Evolutionary conservation across 2,113 vertebrate genomes (phyloP).

Genomic region (Eudyptes chrysolophus): DNA sequence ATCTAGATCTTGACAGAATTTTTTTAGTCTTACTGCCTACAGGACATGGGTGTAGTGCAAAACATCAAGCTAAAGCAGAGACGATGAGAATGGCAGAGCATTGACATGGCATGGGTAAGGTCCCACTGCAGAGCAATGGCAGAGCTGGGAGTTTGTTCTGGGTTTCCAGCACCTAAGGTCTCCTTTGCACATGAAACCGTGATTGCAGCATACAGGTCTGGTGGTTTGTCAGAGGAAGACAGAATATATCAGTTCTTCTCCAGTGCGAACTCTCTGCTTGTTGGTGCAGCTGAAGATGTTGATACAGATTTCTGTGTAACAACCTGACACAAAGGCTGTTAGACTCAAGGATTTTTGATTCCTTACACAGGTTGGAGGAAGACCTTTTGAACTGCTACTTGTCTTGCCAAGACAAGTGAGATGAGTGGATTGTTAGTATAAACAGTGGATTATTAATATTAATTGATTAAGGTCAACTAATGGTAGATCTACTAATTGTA

Average conservation of each 20-base stretch:
- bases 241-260: not conserved
- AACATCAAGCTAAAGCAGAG: not conserved
- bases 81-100: not conserved
- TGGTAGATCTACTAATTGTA: not conserved
- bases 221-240: not conserved
- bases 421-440: not conserved
- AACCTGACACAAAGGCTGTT: not conserved
- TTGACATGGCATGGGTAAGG: not conserved
- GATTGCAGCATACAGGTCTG: fast-evolving
- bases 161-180: not conserved
- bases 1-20: not conserved
- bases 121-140: not conserved
- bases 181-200: not conserved
- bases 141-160: not conserved
- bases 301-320: not conserved
- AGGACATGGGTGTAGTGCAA: not conserved
- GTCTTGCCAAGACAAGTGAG: not conserved
- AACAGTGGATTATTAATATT: not conserved
- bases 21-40: not conserved
- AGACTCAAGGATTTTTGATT: not conserved
- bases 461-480: not conserved
- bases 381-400: not conserved
- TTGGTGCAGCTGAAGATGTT: not conserved
- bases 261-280: not conserved
- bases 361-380: not conserved